A percentile compares a stretch with the other conserved stretches of the same genome.
Conservation (phyloP, 1,140 invertebrate species). For the Platyura marginata region DNA sequence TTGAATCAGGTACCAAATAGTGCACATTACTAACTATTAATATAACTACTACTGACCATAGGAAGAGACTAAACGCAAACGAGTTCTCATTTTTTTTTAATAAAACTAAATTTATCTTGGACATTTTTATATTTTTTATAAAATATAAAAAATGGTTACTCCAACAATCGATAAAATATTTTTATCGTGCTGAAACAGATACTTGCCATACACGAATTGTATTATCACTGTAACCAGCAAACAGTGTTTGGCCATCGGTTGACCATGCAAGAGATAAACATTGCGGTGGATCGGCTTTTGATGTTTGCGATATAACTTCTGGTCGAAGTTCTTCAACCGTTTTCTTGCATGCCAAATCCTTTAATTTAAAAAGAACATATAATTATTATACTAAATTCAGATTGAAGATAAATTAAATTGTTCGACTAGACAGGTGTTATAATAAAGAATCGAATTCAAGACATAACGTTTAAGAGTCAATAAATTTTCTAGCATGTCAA, state of each 20-base stretch:
- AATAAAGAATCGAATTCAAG: background rate
- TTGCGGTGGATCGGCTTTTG: constrained; percentile 79
- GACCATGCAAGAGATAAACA: constrained; percentile 98
- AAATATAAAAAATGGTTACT: too few species aligned
- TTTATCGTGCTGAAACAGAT: constrained; percentile 55
- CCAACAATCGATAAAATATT: too few species aligned
- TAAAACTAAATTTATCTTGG: too few species aligned
- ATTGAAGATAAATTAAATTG: too few species aligned
- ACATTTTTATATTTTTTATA: too few species aligned
- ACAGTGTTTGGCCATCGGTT: constrained; percentile 95
- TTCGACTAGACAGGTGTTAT: constrained; percentile 1
- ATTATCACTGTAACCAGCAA: constrained; percentile 98
- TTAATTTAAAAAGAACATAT: constrained; percentile 4
- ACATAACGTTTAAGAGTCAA: constrained; percentile 1
- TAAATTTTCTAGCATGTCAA: background rate
- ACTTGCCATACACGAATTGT: constrained; percentile 98
- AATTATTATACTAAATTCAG: too few species aligned
- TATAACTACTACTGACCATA: too few species aligned
- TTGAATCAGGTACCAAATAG: too few species aligned
- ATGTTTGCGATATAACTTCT: constrained; percentile 64
- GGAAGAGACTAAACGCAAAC: too few species aligned
- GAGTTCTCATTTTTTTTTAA: too few species aligned
- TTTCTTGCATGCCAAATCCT: constrained; percentile 98
- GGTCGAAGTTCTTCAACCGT: constrained; percentile 96
- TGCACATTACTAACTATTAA: too few species aligned